Evolutionary conservation across 2,797 vertebrate genomes (phyloP).

Genomic region (Myripristis murdjan): DNA sequence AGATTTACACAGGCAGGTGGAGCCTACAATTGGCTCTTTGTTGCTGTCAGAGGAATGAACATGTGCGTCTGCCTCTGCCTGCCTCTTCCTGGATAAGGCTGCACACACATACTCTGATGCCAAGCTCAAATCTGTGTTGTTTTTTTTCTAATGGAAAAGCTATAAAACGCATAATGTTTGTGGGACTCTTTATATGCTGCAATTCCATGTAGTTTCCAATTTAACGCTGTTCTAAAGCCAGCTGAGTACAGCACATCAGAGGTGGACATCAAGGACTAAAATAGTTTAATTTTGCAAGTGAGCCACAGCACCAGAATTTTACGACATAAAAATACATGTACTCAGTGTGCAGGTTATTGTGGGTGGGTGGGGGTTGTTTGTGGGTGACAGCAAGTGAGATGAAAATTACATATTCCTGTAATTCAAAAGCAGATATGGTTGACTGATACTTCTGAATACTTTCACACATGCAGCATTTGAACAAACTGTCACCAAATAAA

Average conservation of each 20-base stretch:
- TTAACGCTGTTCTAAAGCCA: constrained; percentile 11
- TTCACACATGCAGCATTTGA: constrained; percentile 22
- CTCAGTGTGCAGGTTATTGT: background rate
- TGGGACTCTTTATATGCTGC: constrained; percentile 29
- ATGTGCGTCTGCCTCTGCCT: constrained; percentile 79
- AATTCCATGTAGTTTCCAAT: constrained; percentile 28
- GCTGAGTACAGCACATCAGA: constrained; percentile 25
- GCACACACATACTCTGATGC: constrained; percentile 64
- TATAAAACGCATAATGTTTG: constrained; percentile 51
- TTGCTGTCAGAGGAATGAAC: constrained; percentile 78
- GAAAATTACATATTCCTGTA: too few species aligned
- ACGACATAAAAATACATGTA: constrained; percentile 48
- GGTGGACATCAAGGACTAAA: background rate
- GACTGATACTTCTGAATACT: constrained; percentile 9
- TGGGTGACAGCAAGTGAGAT: constrained; percentile 41
- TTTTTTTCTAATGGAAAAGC: constrained; percentile 52
- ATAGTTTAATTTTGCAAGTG: constrained; percentile 6
- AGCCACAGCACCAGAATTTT: constrained; percentile 36
- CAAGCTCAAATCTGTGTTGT: constrained; percentile 54
- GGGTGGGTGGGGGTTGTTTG: constrained; percentile 51
- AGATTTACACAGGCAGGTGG: constrained; percentile 80
- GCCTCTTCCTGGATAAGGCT: constrained; percentile 69
- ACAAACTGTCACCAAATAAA: too few species aligned
- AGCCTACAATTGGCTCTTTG: constrained; percentile 85
- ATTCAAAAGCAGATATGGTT: background rate